These are phyloP conservation scores for Ctenoplectra terminalis DNA, from an alignment of 1,140 invertebrate genomes.

Conservation along the genomic window DNA sequence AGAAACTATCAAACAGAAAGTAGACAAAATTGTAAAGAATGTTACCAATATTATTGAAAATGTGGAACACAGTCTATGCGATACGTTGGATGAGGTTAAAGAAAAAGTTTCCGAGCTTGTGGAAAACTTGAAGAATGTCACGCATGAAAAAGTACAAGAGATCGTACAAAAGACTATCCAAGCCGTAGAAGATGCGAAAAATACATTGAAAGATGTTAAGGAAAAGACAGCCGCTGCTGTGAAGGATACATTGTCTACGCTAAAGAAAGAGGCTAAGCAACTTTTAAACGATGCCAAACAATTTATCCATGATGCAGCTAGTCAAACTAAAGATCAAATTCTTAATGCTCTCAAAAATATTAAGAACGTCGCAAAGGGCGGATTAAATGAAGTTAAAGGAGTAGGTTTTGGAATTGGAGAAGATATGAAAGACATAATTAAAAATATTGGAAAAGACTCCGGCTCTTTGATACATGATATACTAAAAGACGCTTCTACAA, in stretches of 20 bases:
- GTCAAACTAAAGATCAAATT: background rate
- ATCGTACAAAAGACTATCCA: background rate
- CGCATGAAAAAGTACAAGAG: background rate
- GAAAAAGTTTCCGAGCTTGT: background rate
- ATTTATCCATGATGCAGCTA: background rate
- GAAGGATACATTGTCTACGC: background rate
- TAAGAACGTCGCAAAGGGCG: background rate
- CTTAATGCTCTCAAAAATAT: rapidly evolving
- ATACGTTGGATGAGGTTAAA: background rate
- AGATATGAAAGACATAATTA: background rate
- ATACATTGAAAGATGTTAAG: background rate
- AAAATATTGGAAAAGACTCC: background rate
- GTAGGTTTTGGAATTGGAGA: rapidly evolving
- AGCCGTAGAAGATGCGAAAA: too few relatives aligned
- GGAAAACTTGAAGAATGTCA: background rate
- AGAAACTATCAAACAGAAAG: background rate
- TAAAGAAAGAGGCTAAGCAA: background rate
- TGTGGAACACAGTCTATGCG: background rate
- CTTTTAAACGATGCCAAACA: too few relatives aligned
- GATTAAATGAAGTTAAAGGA: background rate
- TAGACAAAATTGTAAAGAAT: background rate
- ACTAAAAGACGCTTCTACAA: too few relatives aligned
- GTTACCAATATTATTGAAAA: background rate
- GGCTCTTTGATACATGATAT: background rate
- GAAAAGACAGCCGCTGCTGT: background rate